Evolutionary conservation across 2,113 vertebrate genomes (phyloP), one percentile per base, ranked within the genome.

Genomic region (Rhinoptilus africanus): DNA sequence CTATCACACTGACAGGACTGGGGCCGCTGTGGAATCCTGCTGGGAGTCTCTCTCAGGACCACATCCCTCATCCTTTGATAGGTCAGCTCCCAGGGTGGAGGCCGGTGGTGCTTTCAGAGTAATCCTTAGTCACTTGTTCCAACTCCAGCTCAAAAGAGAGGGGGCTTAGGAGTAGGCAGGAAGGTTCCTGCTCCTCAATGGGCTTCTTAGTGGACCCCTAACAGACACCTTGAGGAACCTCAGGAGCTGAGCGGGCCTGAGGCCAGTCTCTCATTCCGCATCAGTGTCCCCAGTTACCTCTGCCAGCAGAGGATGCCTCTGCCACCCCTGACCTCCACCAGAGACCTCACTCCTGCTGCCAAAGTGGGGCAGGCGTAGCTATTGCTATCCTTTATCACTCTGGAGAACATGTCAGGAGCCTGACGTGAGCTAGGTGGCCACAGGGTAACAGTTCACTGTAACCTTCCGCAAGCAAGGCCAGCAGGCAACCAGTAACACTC

Each of bases 231-330:
- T 50, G 63, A 85, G 15, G 34, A 92, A 80, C 6, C 4, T 73
- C 37, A 59, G 26, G 12, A 81, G 24, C 34, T 2, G 5, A 4
- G 2, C 22, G 5, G 3, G 2, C 28, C 59, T 3, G 9, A 43
- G 45, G 28, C 8, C 30, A n/a, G 23, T 35, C 57, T 76, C 43
- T 27, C 19, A 64, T 79, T 87, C 43, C 21, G 50, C 2, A 4
- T 11, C 7, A 27, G 9, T n/a, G n/a, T 59, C 43, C 37, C 64
- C 43, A 63, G 27, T 50, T 77, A 48, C 12, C 41, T 73, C 47
- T 56, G 57, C 18, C 47, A 89, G 23, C 20, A 71, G 45, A 51
- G 30, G 56, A 86, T 71, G 34, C 17, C 21, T 47, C 47, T 67
- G 50, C 27, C 18, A 66, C 19, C 51, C 27, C 27, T 71, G 39